Conservation (phyloP, 2,797 vertebrate genomes). For the Pelobates cultripes region DNA sequence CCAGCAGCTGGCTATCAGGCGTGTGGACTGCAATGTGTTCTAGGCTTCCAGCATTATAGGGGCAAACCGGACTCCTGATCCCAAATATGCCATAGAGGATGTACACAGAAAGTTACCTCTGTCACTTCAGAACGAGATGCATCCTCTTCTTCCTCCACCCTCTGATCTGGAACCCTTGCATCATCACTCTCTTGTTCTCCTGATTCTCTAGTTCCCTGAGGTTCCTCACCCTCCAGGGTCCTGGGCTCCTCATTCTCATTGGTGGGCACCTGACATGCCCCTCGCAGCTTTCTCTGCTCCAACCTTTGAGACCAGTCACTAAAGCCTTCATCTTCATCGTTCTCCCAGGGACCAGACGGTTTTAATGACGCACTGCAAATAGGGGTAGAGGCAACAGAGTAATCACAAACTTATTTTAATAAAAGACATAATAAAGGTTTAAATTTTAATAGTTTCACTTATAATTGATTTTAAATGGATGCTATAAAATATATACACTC, state of each 20-base stretch:
- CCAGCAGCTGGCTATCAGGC: too few relatives aligned
- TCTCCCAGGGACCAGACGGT: constrained; percentile 67
- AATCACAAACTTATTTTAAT: not conserved
- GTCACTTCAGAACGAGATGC: constrained; percentile 30
- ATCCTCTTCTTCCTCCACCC: constrained; percentile 37
- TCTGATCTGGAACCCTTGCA: constrained; percentile 1
- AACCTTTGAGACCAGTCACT: constrained; percentile 88
- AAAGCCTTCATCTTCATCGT: constrained; percentile 92
- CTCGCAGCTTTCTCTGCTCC: constrained; percentile 73
- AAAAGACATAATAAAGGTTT: not conserved
- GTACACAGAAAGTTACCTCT: constrained; percentile 12
- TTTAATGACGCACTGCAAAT: constrained; percentile 72
- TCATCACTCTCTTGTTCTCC: constrained; percentile 20
- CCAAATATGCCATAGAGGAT: too few relatives aligned
- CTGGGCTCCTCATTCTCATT: constrained; percentile 43
- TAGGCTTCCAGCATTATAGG: too few relatives aligned
- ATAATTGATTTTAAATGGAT: too few relatives aligned
- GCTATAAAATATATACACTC: too few relatives aligned
- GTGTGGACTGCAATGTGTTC: too few relatives aligned
- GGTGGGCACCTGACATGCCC: constrained; percentile 60
- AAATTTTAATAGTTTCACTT: too few relatives aligned
- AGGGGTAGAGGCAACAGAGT: not conserved
- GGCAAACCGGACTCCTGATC: too few relatives aligned
- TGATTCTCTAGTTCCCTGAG: not conserved
- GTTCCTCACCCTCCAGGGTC: constrained; percentile 5